A percentile compares a stretch with the other conserved stretches of the same genome.
Conservation (phyloP, 1,140 invertebrate genomes). For the Heliothis subflexa region DNA sequence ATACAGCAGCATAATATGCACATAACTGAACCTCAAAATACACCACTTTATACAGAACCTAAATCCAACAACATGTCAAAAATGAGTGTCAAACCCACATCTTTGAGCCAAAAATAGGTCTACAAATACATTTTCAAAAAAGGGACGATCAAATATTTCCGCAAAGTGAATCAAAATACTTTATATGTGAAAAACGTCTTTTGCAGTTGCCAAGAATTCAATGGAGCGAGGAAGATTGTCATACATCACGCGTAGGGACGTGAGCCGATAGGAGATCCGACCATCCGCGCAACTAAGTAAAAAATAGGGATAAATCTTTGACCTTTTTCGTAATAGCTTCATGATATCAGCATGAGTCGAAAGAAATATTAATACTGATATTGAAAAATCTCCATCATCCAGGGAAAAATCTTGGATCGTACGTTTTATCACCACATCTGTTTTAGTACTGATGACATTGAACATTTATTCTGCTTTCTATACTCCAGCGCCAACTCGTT, state of each 20-base stretch:
- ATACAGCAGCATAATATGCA: background rate
- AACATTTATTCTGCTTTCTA: too few relatives aligned
- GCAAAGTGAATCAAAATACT: conserved; percentile 27
- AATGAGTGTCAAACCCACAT: background rate
- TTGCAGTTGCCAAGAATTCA: conserved; percentile 40
- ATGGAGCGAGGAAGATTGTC: conserved; percentile 43
- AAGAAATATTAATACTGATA: background rate
- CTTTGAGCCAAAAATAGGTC: background rate
- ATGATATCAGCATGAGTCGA: conserved; percentile 19
- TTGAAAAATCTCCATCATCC: too few relatives aligned
- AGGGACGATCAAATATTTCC: background rate
- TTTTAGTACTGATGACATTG: too few relatives aligned
- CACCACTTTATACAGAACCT: background rate
- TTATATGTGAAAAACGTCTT: conserved; percentile 28
- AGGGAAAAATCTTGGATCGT: too few relatives aligned
- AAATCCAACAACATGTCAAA: background rate
- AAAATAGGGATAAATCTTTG: conserved; percentile 28
- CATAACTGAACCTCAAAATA: background rate
- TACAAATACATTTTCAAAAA: background rate
- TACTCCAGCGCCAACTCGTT: background rate
- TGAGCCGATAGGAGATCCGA: conserved; percentile 16
- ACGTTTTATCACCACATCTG: too few relatives aligned
- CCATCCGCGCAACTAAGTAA: conserved; percentile 6
- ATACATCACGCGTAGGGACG: conserved; percentile 34
- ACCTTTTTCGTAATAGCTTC: conserved; percentile 32